phyloP scores from a whole-genome alignment of 2,797 vertebrate genomes.

The Kryptolebias ocellatus region DNA sequence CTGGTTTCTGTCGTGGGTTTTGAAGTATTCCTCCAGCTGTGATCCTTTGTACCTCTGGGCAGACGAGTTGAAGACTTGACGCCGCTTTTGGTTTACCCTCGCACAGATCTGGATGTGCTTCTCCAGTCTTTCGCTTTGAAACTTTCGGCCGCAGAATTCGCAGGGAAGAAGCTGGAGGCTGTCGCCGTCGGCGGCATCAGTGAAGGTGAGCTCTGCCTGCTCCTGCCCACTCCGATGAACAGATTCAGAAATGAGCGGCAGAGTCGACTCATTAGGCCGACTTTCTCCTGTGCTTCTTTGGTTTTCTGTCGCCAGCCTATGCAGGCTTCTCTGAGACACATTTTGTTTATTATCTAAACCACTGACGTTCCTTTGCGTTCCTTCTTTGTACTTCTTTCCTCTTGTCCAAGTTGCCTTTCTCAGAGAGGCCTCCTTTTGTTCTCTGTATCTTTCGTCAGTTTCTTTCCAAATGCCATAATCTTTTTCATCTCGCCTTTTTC shows the following conservation, averaged over 20 bases:
- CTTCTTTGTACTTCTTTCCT: conserved; percentile 24
- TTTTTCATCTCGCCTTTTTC: conserved; percentile 2
- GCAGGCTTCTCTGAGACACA: conserved; percentile 13
- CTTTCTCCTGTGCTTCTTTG: conserved; percentile 19
- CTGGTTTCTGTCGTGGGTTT: conserved; percentile 61
- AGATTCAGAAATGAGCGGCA: conserved; percentile 5
- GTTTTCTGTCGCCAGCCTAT: conserved; percentile 7
- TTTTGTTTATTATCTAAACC: conserved; percentile 11
- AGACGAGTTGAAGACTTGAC: conserved; percentile 84
- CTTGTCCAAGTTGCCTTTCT: conserved; percentile 6
- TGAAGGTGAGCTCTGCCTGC: conserved; percentile 17
- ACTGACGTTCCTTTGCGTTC: neutral
- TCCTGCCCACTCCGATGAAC: conserved; percentile 18
- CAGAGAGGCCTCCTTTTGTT: conserved; percentile 14
- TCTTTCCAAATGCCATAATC: conserved; percentile 8
- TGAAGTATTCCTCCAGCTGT: conserved; percentile 79
- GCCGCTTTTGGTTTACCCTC: conserved; percentile 75
- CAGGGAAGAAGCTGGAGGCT: conserved; percentile 73
- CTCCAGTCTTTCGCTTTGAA: conserved; percentile 80
- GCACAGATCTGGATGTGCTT: conserved; percentile 83
- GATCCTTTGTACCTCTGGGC: conserved; percentile 84
- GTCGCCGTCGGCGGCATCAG: neutral
- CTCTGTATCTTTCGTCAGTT: conserved; percentile 26
- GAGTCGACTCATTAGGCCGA: neutral
- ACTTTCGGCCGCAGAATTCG: conserved; percentile 81